Evolutionary conservation across 1,140 invertebrate genomes (phyloP).

Genomic region (Hyposmocoma kahamanoa): DNA sequence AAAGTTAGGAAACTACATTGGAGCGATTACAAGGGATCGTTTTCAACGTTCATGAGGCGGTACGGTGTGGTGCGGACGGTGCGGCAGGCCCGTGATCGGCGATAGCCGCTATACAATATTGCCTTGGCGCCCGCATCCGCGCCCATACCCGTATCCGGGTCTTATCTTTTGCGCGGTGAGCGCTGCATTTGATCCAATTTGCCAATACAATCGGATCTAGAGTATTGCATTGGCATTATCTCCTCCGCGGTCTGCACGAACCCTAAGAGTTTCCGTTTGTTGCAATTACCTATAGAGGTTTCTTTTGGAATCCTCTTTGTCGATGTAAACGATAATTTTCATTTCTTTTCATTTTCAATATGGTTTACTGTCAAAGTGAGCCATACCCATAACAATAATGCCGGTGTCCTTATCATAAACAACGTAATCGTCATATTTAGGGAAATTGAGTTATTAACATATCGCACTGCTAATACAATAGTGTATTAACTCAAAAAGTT

Average conservation of each 20-base stretch:
- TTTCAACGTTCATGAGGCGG: constrained; percentile 23
- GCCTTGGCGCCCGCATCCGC: constrained; percentile 39
- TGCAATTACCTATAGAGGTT: not conserved
- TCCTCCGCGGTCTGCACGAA: constrained; percentile 50
- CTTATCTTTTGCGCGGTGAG: constrained; percentile 67
- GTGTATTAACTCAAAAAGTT: too few species aligned
- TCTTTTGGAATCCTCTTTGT: constrained; percentile 5
- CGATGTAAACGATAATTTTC: too few species aligned
- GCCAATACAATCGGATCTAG: constrained; percentile 71
- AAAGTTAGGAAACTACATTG: constrained; percentile 23
- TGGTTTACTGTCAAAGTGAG: too few species aligned
- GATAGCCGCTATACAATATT: constrained; percentile 56
- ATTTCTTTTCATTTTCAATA: too few species aligned
- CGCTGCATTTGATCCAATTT: constrained; percentile 74
- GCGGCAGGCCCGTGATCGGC: not conserved
- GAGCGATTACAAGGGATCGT: constrained; percentile 36
- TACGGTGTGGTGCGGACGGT: constrained; percentile 18
- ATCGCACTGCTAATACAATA: too few species aligned
- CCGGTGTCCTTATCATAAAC: too few species aligned
- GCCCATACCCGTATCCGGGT: constrained; percentile 19
- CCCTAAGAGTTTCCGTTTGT: constrained; percentile 40
- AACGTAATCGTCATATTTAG: too few species aligned
- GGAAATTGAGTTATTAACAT: too few species aligned
- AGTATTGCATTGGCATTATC: constrained; percentile 70
- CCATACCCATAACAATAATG: too few species aligned